Percentiles rank a stretch among this genome's conserved stretches.
phyloP scores from a whole-genome alignment of 2,113 vertebrate species.

The Stictonetta naevosa region DNA sequence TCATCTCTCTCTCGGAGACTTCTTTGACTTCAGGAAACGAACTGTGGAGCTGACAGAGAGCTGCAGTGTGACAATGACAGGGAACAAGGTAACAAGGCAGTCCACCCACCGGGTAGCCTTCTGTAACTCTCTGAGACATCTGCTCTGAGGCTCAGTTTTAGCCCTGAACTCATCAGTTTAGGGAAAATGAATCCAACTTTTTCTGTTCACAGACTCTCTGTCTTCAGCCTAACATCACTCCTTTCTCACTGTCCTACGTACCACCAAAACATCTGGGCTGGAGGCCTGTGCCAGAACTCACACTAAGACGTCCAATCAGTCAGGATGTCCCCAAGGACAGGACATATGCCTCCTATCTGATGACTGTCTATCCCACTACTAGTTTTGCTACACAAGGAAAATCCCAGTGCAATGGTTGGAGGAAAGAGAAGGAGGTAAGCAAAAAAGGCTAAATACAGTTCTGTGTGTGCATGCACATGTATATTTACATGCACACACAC shows the following conservation, averaged over 20 bases:
- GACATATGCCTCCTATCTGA: background rate
- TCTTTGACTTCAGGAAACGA: background rate
- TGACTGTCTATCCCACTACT: background rate
- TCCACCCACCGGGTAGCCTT: background rate
- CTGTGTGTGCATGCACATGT: too few species aligned
- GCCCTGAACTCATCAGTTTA: background rate
- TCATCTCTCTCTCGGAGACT: background rate
- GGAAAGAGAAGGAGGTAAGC: background rate
- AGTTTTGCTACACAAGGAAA: background rate
- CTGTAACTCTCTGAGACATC: background rate
- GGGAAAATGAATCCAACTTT: background rate
- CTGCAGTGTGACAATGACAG: background rate
- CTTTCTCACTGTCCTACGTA: conserved; percentile 14
- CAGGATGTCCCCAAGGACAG: background rate
- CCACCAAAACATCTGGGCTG: conserved; percentile 38
- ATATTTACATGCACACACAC: background rate
- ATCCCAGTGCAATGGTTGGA: background rate
- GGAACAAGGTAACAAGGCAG: background rate
- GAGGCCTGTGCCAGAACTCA: conserved; percentile 6
- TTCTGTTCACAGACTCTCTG: background rate
- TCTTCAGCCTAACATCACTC: background rate
- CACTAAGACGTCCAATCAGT: background rate
- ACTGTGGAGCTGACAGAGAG: accelerated
- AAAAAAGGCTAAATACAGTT: background rate
- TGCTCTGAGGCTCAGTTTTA: background rate